These are phyloP conservation scores for Oryctes rhinoceros DNA, from an alignment of 1,140 invertebrate species.

Conservation along the genomic window DNA sequence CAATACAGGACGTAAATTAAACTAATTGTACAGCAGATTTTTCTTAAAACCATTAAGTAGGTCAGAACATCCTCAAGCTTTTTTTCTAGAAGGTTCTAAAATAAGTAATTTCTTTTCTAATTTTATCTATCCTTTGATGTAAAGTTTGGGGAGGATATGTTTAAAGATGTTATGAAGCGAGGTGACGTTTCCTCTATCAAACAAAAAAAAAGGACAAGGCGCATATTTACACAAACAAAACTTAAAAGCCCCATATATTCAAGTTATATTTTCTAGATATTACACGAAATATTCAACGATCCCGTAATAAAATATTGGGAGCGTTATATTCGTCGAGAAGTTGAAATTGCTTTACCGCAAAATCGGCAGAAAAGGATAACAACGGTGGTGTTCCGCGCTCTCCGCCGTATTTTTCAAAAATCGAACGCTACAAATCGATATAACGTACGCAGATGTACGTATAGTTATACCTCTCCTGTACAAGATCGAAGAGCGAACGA, in stretches of 20 bases:
- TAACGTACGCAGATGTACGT: not conserved
- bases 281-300: not conserved
- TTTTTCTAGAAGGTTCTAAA: no score
- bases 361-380: not conserved
- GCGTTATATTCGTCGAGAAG: not conserved
- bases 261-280: not conserved
- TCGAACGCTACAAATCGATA: not conserved
- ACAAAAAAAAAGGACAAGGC: no score
- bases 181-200: no score
- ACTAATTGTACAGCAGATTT: no score
- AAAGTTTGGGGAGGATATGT: no score
- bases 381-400: not conserved
- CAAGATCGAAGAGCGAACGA: not conserved
- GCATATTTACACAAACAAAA: no score
- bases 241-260: not conserved
- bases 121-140: no score
- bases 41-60: no score
- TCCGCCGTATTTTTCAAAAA: not conserved
- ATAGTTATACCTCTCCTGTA: not conserved
- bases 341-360: not conserved
- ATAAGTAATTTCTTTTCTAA: no score
- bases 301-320: not conserved
- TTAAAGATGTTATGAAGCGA: no score
- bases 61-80: no score
- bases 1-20: no score